Evolutionary conservation across 2,888 invertebrate species (phyloP).

Genomic region (Theretra japonica): DNA sequence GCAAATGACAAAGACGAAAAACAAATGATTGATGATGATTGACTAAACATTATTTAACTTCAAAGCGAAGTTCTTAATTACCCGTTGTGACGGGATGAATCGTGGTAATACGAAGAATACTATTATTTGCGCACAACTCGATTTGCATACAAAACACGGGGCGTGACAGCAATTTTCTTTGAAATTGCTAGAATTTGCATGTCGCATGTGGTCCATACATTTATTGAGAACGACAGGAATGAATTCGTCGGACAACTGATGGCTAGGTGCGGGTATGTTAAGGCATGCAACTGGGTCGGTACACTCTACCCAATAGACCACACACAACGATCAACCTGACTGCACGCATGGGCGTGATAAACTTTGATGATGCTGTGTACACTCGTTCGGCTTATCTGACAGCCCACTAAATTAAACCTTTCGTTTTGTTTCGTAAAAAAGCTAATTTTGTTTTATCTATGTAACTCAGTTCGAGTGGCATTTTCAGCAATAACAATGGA

Average conservation of each 20-base stretch:
- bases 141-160: neutral
- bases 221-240: slow-evolving; percentile 41
- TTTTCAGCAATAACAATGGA: too few relatives aligned
- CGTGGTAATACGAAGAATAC: neutral
- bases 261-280: slow-evolving; percentile 37
- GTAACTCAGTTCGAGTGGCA: too few relatives aligned
- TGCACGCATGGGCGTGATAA: slow-evolving; percentile 17
- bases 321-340: slow-evolving; percentile 20
- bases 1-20: neutral
- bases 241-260: slow-evolving; percentile 35
- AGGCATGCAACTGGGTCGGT: slow-evolving; percentile 58
- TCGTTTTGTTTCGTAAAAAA: slow-evolving; percentile 18
- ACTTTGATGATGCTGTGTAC: slow-evolving; percentile 11
- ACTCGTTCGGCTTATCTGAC: slow-evolving; percentile 13
- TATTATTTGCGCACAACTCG: neutral
- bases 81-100: neutral
- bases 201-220: slow-evolving; percentile 39
- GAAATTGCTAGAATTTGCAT: slow-evolving; percentile 38
- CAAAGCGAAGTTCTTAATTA: neutral
- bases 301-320: slow-evolving; percentile 23
- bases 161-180: neutral
- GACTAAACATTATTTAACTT: neutral
- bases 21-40: slow-evolving; percentile 15
- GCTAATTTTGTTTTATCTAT: slow-evolving; percentile 26
- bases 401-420: slow-evolving; percentile 17